Conservation (phyloP, 2,888 invertebrate species). For the Pardosa pseudoannulata region DNA sequence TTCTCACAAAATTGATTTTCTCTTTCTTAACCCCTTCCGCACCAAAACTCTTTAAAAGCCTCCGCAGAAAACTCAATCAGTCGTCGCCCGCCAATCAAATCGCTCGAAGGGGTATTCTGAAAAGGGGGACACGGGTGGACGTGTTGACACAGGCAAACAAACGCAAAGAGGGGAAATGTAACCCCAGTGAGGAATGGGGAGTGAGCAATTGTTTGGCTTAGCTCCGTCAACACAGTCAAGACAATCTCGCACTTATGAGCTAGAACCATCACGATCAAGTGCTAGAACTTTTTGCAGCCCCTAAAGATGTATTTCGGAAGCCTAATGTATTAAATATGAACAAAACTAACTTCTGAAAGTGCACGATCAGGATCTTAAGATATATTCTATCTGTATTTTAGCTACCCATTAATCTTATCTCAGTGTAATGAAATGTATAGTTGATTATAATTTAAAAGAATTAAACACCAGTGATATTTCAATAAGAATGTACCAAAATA, state of each 20-base stretch:
- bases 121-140: neutral
- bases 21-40: constrained; percentile 16
- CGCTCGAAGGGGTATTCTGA: neutral
- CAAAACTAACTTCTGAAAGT: too few relatives aligned
- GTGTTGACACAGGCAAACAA: constrained; percentile 59
- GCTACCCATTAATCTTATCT: too few relatives aligned
- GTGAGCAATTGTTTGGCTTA: constrained; percentile 55
- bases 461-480: too few relatives aligned
- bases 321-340: too few relatives aligned
- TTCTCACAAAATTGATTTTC: neutral
- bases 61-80: constrained; percentile 23
- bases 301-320: too few relatives aligned
- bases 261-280: too few relatives aligned
- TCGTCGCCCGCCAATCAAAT: constrained; percentile 42
- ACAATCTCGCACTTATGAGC: constrained; percentile 14
- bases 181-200: neutral
- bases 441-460: too few relatives aligned
- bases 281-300: too few relatives aligned
- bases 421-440: too few relatives aligned
- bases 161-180: constrained; percentile 1
- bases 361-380: too few relatives aligned
- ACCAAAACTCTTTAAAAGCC: constrained; percentile 33
- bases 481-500: too few relatives aligned
- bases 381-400: too few relatives aligned
- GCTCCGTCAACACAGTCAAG: constrained; percentile 39